Evolutionary conservation across 64 coral and sea anemone species (phyloP).

Genomic region (Hydrozoanthus tunicans): DNA sequence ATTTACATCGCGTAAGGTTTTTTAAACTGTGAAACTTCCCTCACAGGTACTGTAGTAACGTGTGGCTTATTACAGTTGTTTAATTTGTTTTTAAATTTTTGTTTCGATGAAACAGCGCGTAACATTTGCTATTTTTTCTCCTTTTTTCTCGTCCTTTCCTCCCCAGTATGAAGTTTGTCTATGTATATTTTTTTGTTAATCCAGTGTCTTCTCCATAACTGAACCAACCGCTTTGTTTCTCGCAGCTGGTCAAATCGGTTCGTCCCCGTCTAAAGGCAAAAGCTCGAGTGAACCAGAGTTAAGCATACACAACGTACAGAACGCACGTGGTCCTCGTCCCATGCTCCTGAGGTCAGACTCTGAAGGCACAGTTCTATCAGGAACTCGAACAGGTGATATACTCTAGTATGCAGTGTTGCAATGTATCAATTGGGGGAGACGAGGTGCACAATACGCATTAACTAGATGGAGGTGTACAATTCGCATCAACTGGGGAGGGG

Average conservation of each 20-base stretch:
- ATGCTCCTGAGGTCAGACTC: slow-evolving; percentile 40
- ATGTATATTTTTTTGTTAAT: too few species aligned
- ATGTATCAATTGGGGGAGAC: background rate
- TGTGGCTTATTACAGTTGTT: too few species aligned
- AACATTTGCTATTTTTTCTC: too few species aligned
- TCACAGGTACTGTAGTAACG: too few species aligned
- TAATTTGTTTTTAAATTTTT: too few species aligned
- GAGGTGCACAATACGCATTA: background rate
- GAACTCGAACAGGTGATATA: slow-evolving; percentile 28
- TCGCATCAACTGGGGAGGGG: background rate
- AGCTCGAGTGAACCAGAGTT: slow-evolving; percentile 51
- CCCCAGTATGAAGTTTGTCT: too few species aligned
- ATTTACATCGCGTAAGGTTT: too few species aligned
- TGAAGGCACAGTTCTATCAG: slow-evolving; percentile 25
- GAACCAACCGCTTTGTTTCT: background rate
- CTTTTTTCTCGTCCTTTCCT: too few species aligned
- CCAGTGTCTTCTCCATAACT: background rate
- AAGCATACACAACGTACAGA: slow-evolving; percentile 30
- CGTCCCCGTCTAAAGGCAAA: background rate
- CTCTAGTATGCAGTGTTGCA: background rate
- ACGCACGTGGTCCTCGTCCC: background rate
- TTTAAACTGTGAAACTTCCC: too few species aligned
- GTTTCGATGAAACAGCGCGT: too few species aligned
- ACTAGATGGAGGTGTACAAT: background rate
- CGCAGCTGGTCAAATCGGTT: slow-evolving; percentile 9